A percentile compares a stretch with the other conserved stretches of the same genome.
phyloP scores from a whole-genome alignment of 2,888 invertebrate genomes.

The Anthoptus insignis region DNA sequence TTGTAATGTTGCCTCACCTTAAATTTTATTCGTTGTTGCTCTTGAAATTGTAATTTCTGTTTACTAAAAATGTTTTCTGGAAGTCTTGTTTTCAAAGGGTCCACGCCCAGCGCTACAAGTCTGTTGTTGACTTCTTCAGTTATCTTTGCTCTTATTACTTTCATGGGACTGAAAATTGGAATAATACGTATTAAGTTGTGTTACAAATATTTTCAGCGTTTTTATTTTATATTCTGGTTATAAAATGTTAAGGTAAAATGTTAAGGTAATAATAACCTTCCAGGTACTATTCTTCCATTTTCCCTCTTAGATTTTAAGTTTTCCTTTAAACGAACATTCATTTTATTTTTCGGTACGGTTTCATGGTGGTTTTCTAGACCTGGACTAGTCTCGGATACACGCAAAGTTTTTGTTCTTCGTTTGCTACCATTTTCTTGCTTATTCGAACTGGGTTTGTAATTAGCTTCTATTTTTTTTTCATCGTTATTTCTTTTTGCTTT shows the following conservation, averaged over 20 bases:
- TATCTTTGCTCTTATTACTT: slow-evolving; percentile 76
- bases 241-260: neutral
- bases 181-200: too few relatives aligned
- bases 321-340: slow-evolving; percentile 16
- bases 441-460: slow-evolving; percentile 12
- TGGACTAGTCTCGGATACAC: too few relatives aligned
- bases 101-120: slow-evolving; percentile 87
- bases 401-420: slow-evolving; percentile 35
- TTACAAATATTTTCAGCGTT: too few relatives aligned
- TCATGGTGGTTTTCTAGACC: neutral
- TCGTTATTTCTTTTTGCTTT: slow-evolving; percentile 25
- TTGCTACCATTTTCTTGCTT: slow-evolving; percentile 42
- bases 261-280: slow-evolving; percentile 49
- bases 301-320: slow-evolving; percentile 39
- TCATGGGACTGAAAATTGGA: slow-evolving; percentile 65
- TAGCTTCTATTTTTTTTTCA: slow-evolving; percentile 13
- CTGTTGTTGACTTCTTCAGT: slow-evolving; percentile 84
- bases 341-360: slow-evolving; percentile 34
- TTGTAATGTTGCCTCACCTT: slow-evolving; percentile 62
- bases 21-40: slow-evolving; percentile 84
- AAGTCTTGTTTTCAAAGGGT: slow-evolving; percentile 88
- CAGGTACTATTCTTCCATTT: slow-evolving; percentile 40
- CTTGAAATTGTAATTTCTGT: slow-evolving; percentile 85
- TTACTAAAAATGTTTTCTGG: slow-evolving; percentile 85
- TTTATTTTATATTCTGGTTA: too few relatives aligned